Evolutionary conservation across 2,113 vertebrate genomes (phyloP).

Genomic region (Chionodraco myersi): DNA sequence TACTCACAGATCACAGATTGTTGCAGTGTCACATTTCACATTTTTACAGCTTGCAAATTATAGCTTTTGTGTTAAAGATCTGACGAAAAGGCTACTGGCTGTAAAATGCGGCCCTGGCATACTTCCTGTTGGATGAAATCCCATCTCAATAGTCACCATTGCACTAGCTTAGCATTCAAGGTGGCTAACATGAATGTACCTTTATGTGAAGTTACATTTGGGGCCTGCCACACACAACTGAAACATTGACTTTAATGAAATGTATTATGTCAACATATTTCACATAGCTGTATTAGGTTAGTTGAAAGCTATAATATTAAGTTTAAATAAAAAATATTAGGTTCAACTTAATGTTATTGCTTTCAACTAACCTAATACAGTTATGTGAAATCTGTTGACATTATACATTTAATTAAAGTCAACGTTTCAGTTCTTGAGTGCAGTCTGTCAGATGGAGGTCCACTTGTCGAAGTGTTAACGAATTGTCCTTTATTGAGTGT

Average conservation of each 20-base stretch:
- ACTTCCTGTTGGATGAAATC: not conserved
- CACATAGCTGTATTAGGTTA: too few species aligned
- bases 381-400: too few species aligned
- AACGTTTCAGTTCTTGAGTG: too few species aligned
- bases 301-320: too few species aligned
- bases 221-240: not conserved
- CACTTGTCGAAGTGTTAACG: not conserved
- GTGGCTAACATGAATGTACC: not conserved
- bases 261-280: too few species aligned
- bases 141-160: not conserved
- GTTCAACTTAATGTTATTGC: too few species aligned
- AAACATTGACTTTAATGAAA: too few species aligned
- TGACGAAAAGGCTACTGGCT: not conserved
- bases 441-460: not conserved
- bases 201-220: slow-evolving; percentile 2
- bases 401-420: too few species aligned
- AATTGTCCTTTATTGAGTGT: not conserved
- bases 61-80: not conserved
- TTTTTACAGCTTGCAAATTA: not conserved
- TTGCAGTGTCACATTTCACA: not conserved
- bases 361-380: too few species aligned
- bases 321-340: too few species aligned
- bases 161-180: not conserved
- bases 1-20: not conserved
- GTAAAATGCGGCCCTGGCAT: not conserved